These are phyloP conservation scores for Erebia ligea DNA, from an alignment of 2,888 invertebrate genomes.

Conservation along the genomic window DNA sequence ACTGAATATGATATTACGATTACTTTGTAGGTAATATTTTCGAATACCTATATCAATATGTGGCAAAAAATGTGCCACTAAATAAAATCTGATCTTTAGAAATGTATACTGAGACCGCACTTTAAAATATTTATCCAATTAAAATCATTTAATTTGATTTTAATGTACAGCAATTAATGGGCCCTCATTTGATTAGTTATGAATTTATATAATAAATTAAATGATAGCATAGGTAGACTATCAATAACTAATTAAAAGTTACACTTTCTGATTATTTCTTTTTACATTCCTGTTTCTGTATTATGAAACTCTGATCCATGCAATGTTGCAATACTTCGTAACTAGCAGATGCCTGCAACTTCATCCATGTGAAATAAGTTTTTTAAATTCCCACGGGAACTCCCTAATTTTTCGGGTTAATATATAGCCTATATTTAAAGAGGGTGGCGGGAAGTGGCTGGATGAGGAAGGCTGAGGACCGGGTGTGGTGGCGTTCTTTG, in stretches of 20 bases:
- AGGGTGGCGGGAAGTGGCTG: too few relatives aligned
- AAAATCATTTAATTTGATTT: background rate
- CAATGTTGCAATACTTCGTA: background rate
- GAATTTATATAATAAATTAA: too few relatives aligned
- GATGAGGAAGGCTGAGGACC: too few relatives aligned
- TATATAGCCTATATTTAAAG: too few relatives aligned
- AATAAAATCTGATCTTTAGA: background rate
- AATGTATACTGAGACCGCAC: background rate
- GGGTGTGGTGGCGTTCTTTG: too few relatives aligned
- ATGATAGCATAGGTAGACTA: background rate
- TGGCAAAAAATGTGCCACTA: background rate
- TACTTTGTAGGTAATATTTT: conserved; percentile 13
- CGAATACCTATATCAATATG: background rate
- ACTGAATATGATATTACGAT: conserved; percentile 46
- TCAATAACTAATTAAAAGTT: background rate
- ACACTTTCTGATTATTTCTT: background rate
- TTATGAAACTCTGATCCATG: background rate
- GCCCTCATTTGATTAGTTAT: too few relatives aligned
- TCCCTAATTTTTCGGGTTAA: too few relatives aligned
- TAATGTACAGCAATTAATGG: too few relatives aligned
- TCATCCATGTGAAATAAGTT: too few relatives aligned
- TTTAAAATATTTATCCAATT: background rate
- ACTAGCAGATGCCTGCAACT: too few relatives aligned
- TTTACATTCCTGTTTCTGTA: conserved; percentile 2
- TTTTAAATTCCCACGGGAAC: too few relatives aligned